Evolutionary conservation across 2,113 vertebrate species (phyloP).

Genomic region (Tympanuchus pallidicinctus): DNA sequence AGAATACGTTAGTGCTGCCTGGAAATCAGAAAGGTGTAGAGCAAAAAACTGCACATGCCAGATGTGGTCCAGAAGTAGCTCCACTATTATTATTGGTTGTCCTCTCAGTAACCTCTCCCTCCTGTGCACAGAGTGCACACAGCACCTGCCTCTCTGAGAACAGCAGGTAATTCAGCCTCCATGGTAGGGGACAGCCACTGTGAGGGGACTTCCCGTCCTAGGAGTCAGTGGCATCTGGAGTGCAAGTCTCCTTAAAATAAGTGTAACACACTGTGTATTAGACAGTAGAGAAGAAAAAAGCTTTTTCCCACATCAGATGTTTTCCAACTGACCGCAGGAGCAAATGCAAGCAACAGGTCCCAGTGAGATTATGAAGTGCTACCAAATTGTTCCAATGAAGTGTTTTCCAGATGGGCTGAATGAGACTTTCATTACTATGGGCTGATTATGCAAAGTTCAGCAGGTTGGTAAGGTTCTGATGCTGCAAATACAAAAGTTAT

Average conservation of each 20-base stretch:
- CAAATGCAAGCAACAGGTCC: not conserved
- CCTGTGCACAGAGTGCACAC: not conserved
- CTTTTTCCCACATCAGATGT: not conserved
- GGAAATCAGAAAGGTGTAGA: not conserved
- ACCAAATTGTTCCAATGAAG: not conserved
- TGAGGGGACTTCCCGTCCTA: not conserved
- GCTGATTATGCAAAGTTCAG: not conserved
- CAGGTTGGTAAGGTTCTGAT: not conserved
- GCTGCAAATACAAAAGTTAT: not conserved
- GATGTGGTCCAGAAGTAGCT: not conserved
- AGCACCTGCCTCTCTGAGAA: conserved; percentile 25
- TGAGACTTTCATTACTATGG: not conserved
- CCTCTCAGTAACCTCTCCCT: conserved; percentile 41
- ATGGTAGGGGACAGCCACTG: not conserved
- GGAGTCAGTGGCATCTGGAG: not conserved
- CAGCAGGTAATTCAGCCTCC: conserved; percentile 1
- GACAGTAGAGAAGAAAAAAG: not conserved
- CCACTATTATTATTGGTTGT: not conserved
- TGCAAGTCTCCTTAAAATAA: conserved; percentile 9
- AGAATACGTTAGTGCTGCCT: not conserved
- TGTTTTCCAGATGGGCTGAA: conserved; percentile 33
- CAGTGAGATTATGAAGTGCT: conserved; percentile 32
- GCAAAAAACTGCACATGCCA: not conserved
- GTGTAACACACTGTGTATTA: not conserved
- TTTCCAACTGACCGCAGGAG: conserved; percentile 21